Percentiles rank a stretch among this genome's conserved stretches.
Conservation (phyloP, 2,888 invertebrate species). For the Ormyrus labotus region DNA sequence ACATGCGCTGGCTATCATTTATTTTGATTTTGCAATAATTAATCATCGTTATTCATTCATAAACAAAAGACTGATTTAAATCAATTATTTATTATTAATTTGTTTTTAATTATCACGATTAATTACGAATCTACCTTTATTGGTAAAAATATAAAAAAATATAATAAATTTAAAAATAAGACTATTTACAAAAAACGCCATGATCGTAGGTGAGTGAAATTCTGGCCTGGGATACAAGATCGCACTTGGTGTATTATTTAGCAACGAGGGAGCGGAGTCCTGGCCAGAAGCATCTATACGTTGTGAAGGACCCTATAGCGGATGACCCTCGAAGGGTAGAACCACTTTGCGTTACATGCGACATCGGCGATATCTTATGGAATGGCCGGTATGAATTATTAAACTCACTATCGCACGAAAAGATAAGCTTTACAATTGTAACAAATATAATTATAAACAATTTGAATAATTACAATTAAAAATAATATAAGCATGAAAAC, state of each 20-base stretch:
- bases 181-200: too few relatives aligned
- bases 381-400: constrained; percentile 80
- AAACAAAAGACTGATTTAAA: too few relatives aligned
- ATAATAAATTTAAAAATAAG: not conserved
- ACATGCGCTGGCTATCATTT: too few relatives aligned
- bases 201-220: constrained; percentile 79
- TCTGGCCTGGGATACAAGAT: constrained; percentile 89
- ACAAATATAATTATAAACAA: too few relatives aligned
- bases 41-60: too few relatives aligned
- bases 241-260: constrained; percentile 86
- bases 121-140: too few relatives aligned
- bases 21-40: too few relatives aligned
- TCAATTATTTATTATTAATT: too few relatives aligned
- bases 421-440: too few relatives aligned
- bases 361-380: constrained; percentile 85
- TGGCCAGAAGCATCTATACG: constrained; percentile 92
- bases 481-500: too few relatives aligned
- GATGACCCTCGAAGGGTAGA: constrained; percentile 83
- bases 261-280: constrained; percentile 90
- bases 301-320: constrained; percentile 86
- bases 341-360: constrained; percentile 92
- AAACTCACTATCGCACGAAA: not conserved
- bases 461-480: too few relatives aligned
- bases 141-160: constrained; percentile 17
- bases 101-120: too few relatives aligned